A percentile compares a stretch with the other conserved stretches of the same genome.
Conservation (phyloP, 2,113 vertebrate species). For the human (Homo sapiens) region DNA sequence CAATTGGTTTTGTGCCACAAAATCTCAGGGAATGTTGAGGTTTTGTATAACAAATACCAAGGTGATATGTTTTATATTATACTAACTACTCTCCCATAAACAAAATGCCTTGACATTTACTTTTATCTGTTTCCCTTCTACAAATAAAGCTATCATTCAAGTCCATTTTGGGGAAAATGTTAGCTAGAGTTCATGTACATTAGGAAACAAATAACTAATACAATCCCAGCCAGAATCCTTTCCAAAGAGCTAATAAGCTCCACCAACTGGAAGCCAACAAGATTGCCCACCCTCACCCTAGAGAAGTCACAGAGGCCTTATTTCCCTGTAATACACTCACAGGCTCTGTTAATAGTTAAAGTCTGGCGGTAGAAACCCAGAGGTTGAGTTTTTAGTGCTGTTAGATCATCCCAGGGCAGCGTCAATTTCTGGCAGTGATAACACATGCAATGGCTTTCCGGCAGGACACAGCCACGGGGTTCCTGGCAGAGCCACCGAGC, state of each 20-base stretch:
- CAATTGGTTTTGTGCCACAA: not conserved
- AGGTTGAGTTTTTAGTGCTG: conserved; percentile 68
- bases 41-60: not conserved
- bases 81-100: not conserved
- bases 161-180: not conserved
- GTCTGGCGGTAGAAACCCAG: conserved; percentile 58
- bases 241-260: conserved; percentile 60
- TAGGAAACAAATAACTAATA: conserved; percentile 43
- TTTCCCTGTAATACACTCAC: conserved; percentile 45
- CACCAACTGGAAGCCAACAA: not conserved
- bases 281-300: not conserved
- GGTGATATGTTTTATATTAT: not conserved
- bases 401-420: conserved; percentile 61
- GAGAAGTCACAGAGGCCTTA: conserved; percentile 25
- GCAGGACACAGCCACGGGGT: conserved; percentile 67
- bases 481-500: conserved; percentile 73
- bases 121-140: not conserved
- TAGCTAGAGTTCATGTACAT: not conserved
- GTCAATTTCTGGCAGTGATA: conserved; percentile 74
- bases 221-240: conserved; percentile 3
- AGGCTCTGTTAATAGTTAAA: conserved; percentile 59
- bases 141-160: conserved; percentile 21
- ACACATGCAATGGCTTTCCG: conserved; percentile 70
- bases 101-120: conserved; percentile 4
- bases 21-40: not conserved